Conservation (phyloP, 2,888 invertebrate species). For the Pyrocoelia pectoralis region DNA sequence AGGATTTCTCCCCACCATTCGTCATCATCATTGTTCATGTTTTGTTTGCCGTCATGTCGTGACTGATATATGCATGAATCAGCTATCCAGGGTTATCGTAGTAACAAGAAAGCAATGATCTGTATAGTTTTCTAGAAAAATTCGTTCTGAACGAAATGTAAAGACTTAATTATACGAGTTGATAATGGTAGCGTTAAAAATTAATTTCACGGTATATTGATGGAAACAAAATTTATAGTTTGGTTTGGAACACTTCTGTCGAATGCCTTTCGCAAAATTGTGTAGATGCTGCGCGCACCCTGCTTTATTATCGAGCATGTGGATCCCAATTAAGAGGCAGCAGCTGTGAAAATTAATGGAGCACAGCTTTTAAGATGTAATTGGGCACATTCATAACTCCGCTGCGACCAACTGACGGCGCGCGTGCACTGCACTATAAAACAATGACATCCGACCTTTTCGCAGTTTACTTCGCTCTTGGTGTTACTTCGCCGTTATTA, state of each 20-base stretch:
- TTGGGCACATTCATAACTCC: slow-evolving; percentile 70
- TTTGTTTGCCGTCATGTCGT: slow-evolving; percentile 39
- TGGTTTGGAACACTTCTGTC: slow-evolving; percentile 27
- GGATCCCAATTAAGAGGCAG: slow-evolving; percentile 69
- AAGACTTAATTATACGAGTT: too few species aligned
- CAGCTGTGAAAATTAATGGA: slow-evolving; percentile 71
- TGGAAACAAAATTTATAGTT: neutral
- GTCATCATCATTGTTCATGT: slow-evolving; percentile 44
- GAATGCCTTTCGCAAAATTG: slow-evolving; percentile 33
- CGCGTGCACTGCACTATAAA: slow-evolving; percentile 39
- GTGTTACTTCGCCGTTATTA: slow-evolving; percentile 13
- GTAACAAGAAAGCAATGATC: slow-evolving; percentile 39
- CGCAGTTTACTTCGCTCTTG: slow-evolving; percentile 30
- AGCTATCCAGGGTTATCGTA: slow-evolving; percentile 37
- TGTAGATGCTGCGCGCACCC: slow-evolving; percentile 42
- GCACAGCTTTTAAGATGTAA: slow-evolving; percentile 71
- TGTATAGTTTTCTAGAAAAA: slow-evolving; percentile 31
- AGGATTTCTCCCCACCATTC: slow-evolving; percentile 39
- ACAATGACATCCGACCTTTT: slow-evolving; percentile 37
- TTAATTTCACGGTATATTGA: neutral
- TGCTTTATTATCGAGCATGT: slow-evolving; percentile 66
- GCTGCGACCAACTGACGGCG: slow-evolving; percentile 47
- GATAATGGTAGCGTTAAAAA: neutral
- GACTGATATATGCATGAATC: slow-evolving; percentile 42
- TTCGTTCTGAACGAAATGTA: too few species aligned